A percentile compares a stretch with the other conserved stretches of the same genome.
Evolutionary conservation across 37 sponge, comb jelly and placozoan genomes (phyloP).

Genomic region (Beroe forskalii): DNA sequence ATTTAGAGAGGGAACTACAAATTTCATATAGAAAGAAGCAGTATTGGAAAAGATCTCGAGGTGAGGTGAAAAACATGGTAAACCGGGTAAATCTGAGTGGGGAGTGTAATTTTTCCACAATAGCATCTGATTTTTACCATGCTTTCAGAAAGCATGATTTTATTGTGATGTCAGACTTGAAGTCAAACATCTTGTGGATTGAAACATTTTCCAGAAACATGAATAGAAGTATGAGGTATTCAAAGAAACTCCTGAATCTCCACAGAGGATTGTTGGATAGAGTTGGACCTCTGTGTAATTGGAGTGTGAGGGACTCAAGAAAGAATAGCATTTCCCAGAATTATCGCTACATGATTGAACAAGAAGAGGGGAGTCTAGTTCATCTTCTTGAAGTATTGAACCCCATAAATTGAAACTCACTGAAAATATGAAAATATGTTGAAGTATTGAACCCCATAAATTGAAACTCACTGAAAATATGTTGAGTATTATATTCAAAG

Average conservation of each 20-base stretch:
- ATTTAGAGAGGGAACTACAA: neutral
- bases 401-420: neutral
- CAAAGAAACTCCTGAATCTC: neutral
- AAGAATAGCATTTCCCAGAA: neutral
- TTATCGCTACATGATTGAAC: neutral
- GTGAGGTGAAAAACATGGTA: conserved; percentile 10
- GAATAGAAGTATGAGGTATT: neutral
- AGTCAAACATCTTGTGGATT: conserved; percentile 28
- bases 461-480: too few species aligned
- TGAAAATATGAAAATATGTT: too few species aligned
- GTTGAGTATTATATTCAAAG: too few species aligned
- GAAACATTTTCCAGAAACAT: neutral
- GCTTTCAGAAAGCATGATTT: conserved; percentile 21
- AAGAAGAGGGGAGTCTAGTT: neutral
- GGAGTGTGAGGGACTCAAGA: neutral
- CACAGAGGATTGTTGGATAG: neutral
- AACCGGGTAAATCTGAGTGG: neutral
- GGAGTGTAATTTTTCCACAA: neutral
- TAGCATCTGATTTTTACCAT: conserved; percentile 48
- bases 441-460: too few species aligned
- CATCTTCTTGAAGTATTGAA: neutral
- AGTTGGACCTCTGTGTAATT: neutral
- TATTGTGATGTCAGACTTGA: conserved; percentile 41
- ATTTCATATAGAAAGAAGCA: conserved; percentile 3
- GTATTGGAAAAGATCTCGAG: conserved; percentile 20